Conservation (phyloP, 2,797 vertebrate species). For the Clarias fuscus region DNA sequence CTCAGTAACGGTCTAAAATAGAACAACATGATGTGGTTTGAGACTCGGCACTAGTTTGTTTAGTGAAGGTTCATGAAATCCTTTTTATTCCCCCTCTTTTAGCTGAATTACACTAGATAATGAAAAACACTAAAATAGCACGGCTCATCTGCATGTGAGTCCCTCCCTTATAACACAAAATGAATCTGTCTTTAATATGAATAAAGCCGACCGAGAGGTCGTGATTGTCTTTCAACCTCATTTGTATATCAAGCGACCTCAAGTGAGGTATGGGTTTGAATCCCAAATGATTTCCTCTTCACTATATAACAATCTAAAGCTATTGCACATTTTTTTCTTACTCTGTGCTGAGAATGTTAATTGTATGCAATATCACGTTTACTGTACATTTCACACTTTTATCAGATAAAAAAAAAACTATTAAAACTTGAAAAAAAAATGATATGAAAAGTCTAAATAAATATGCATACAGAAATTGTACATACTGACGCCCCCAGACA, state of each 20-base stretch:
- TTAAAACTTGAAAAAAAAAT: not conserved
- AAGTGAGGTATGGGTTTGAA: not conserved
- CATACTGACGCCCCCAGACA: not conserved
- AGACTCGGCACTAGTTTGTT: not conserved
- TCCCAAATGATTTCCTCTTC: not conserved
- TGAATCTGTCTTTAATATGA: not conserved
- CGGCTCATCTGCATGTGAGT: not conserved
- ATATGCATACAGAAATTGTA: no score
- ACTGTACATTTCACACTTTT: not conserved
- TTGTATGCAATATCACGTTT: not conserved
- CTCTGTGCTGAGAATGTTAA: not conserved
- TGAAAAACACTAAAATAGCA: not conserved
- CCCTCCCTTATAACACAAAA: not conserved
- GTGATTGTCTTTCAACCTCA: not conserved
- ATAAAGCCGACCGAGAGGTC: not conserved
- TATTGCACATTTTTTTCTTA: not conserved
- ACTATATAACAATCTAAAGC: not conserved
- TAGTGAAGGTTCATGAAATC: not conserved
- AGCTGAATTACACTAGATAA: not conserved
- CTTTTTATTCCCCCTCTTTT: not conserved
- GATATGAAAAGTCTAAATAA: not conserved
- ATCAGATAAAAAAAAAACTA: not conserved
- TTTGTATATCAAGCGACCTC: not conserved
- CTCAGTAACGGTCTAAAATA: not conserved
- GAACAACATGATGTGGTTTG: not conserved